Evolutionary conservation across 2,888 invertebrate species (phyloP).

Genomic region (Pseudococcus longispinus): DNA sequence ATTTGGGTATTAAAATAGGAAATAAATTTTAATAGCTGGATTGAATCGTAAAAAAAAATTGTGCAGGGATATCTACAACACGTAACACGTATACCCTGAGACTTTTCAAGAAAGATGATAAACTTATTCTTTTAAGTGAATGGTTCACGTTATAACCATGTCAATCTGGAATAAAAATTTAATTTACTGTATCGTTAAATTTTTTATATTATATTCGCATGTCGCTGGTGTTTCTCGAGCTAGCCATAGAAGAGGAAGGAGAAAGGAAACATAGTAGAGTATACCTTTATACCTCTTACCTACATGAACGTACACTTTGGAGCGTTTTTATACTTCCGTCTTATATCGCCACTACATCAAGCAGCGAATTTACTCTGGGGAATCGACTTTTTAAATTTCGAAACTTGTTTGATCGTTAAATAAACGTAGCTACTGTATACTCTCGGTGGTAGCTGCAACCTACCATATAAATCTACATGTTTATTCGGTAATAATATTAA

Average conservation of each 20-base stretch:
- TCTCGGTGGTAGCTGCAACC: background rate
- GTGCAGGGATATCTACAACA: background rate
- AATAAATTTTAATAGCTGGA: slow-evolving; percentile 23
- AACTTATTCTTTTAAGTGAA: slow-evolving; percentile 11
- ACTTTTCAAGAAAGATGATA: slow-evolving; percentile 23
- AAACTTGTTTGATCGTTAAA: slow-evolving; percentile 12
- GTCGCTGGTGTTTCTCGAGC: background rate
- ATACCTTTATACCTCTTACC: background rate
- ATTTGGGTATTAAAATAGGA: slow-evolving; percentile 21
- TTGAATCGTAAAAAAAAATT: slow-evolving; percentile 7
- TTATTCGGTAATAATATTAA: slow-evolving; percentile 16
- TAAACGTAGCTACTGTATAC: background rate
- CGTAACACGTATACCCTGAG: too few relatives aligned
- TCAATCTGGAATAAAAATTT: slow-evolving; percentile 32
- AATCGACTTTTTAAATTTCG: background rate
- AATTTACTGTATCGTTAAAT: slow-evolving; percentile 36
- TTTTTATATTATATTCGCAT: slow-evolving; percentile 28
- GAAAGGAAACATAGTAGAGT: background rate
- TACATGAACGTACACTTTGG: background rate
- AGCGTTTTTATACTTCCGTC: background rate
- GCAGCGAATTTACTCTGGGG: background rate
- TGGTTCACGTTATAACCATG: slow-evolving; percentile 14
- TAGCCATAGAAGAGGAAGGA: background rate
- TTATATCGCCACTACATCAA: background rate
- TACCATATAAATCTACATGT: slow-evolving; percentile 16